phyloP scores from a whole-genome alignment of 2,113 vertebrate genomes.

The Micronycteris hirsuta region DNA sequence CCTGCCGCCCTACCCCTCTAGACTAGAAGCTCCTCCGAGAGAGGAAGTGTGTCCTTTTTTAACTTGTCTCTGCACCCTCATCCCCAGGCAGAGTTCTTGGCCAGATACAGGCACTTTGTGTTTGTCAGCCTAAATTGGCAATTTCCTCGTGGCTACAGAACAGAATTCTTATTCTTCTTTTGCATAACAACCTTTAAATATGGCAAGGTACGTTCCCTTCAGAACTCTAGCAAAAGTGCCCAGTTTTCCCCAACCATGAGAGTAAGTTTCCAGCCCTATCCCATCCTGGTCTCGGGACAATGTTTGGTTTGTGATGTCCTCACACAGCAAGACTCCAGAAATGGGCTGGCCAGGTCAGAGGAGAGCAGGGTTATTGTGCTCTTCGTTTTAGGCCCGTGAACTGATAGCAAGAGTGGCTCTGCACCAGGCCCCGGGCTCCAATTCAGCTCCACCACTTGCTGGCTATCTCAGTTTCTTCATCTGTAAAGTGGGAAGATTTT shows the following conservation, averaged over 20 bases:
- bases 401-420: neutral
- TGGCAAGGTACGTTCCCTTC: neutral
- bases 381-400: neutral
- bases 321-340: neutral
- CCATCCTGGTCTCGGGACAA: neutral
- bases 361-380: neutral
- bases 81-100: neutral
- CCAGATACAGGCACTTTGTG: neutral
- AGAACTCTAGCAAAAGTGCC: neutral
- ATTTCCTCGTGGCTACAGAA: neutral
- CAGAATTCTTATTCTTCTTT: neutral
- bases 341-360: neutral
- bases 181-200: neutral
- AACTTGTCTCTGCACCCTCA: neutral
- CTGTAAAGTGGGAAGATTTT: neutral
- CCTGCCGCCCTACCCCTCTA: neutral
- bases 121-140: neutral
- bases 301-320: neutral
- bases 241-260: neutral
- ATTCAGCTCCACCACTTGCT: neutral
- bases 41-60: neutral
- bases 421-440: neutral
- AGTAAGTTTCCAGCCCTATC: neutral
- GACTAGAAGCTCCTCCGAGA: neutral
- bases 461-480: neutral